Conservation (phyloP, 2,113 vertebrate genomes). For the Calidris pugnax region DNA sequence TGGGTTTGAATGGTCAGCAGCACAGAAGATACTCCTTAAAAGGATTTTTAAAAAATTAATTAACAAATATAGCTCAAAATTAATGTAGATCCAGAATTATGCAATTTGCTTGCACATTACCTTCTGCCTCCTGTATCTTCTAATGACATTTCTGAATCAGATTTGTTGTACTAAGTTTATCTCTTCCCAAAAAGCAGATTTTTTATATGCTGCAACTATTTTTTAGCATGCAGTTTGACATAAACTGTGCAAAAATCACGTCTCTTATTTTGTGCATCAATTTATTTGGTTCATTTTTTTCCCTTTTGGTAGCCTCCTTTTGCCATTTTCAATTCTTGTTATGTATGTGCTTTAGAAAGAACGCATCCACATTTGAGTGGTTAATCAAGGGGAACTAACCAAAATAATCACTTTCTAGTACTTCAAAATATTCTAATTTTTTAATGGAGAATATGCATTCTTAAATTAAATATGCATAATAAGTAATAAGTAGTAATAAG, state of each 20-base stretch:
- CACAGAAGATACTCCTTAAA: neutral
- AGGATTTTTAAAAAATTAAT: neutral
- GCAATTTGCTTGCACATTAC: neutral
- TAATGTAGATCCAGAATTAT: neutral
- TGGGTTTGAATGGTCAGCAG: neutral
- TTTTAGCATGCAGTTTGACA: neutral
- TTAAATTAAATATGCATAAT: conserved; percentile 87
- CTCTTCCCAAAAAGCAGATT: neutral
- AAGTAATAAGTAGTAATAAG: conserved; percentile 83
- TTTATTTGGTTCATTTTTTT: neutral
- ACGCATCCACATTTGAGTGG: conserved; percentile 55
- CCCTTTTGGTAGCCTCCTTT: neutral
- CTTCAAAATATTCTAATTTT: conserved; percentile 83
- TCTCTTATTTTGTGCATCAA: neutral
- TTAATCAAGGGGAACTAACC: conserved; percentile 79
- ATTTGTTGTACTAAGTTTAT: neutral
- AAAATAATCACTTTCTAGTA: conserved; percentile 78
- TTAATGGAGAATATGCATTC: conserved; percentile 85
- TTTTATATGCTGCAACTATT: neutral
- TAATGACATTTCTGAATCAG: neutral
- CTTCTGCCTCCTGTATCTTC: neutral
- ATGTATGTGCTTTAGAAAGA: conserved; percentile 59
- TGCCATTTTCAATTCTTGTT: conserved; percentile 46
- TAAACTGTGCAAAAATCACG: neutral
- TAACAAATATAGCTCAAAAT: neutral